These are phyloP conservation scores for Ethmia dodecea DNA, from an alignment of 2,888 invertebrate species.

Conservation along the genomic window DNA sequence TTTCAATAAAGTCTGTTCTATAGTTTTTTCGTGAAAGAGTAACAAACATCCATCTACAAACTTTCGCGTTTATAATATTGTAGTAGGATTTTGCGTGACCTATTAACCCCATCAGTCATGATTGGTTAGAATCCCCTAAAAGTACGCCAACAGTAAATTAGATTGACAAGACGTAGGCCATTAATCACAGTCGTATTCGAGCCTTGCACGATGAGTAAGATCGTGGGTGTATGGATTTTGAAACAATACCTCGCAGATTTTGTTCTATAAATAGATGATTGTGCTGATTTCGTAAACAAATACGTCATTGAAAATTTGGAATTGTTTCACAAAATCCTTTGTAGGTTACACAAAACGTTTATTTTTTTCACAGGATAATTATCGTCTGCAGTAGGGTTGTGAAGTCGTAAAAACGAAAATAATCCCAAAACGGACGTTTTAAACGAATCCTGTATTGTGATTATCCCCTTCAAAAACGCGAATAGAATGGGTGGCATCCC, in stretches of 20 bases:
- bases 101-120: not conserved
- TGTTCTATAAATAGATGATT: conserved; percentile 19
- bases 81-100: too few relatives aligned
- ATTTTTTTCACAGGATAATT: not conserved
- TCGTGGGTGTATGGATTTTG: conserved; percentile 42
- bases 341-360: too few relatives aligned
- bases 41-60: too few relatives aligned
- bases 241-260: conserved; percentile 45
- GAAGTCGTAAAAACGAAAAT: conserved; percentile 21
- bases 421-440: conserved; percentile 27
- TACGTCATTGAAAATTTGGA: not conserved
- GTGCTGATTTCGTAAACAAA: conserved; percentile 1
- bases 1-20: too few relatives aligned
- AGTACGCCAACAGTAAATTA: conserved; percentile 20
- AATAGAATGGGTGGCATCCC: conserved; percentile 47
- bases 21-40: too few relatives aligned
- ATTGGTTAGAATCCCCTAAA: not conserved
- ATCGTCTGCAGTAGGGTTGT: not conserved
- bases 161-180: conserved; percentile 27
- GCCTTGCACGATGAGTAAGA: conserved; percentile 37
- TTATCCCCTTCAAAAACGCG: conserved; percentile 34
- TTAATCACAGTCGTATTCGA: conserved; percentile 43
- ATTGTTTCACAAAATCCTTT: too few relatives aligned
- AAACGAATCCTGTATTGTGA: conserved; percentile 29
- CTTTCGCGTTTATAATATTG: too few relatives aligned